phyloP scores from a whole-genome alignment of 2,888 invertebrate species.

The Himalopsyche kuldschensis region DNA sequence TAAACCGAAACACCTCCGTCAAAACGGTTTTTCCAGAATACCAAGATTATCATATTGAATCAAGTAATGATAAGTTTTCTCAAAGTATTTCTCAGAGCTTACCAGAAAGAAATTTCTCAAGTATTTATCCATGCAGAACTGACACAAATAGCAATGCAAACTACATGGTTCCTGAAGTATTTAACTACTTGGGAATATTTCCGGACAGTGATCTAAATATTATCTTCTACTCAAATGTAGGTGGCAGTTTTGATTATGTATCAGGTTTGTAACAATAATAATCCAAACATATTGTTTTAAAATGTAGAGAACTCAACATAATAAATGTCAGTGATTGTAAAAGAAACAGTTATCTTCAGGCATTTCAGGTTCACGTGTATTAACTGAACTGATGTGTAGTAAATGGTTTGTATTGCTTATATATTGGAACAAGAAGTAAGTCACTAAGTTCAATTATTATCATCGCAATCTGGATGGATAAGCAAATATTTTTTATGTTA shows the following conservation, averaged over 20 bases:
- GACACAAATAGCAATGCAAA: not conserved
- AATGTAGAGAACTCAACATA: too few species aligned
- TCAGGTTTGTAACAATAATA: not conserved
- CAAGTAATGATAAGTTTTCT: slow-evolving; percentile 6
- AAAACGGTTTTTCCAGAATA: slow-evolving; percentile 23
- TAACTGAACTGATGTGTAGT: too few species aligned
- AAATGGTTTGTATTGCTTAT: too few species aligned
- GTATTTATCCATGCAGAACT: not conserved
- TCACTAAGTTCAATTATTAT: too few species aligned
- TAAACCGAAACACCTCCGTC: slow-evolving; percentile 30
- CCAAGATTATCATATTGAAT: too few species aligned
- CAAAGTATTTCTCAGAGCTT: not conserved
- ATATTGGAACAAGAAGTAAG: too few species aligned
- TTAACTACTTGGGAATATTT: slow-evolving; percentile 31
- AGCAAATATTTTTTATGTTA: too few species aligned
- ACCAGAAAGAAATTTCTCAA: not conserved
- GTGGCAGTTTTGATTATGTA: not conserved
- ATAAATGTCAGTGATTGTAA: too few species aligned
- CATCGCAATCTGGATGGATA: too few species aligned
- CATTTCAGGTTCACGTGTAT: too few species aligned
- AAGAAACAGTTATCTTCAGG: too few species aligned
- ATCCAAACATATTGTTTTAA: not conserved
- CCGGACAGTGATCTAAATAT: slow-evolving; percentile 41
- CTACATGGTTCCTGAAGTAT: not conserved
- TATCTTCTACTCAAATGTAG: slow-evolving; percentile 8